Conservation (phyloP, 2,113 vertebrate genomes). For the Bubo bubo region DNA sequence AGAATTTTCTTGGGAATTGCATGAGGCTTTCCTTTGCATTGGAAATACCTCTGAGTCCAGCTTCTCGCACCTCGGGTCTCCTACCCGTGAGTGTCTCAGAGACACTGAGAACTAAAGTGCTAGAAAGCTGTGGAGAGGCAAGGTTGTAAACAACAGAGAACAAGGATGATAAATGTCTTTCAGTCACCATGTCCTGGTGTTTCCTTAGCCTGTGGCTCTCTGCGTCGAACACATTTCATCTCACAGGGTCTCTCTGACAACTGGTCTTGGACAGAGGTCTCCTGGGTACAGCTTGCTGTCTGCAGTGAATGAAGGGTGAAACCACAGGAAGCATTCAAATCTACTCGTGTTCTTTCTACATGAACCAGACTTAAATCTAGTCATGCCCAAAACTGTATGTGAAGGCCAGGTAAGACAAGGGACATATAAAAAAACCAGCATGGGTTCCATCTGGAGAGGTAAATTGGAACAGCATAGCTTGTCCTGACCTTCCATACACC, state of each 20-base stretch:
- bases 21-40: not conserved
- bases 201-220: not conserved
- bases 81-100: not conserved
- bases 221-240: not conserved
- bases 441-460: not conserved
- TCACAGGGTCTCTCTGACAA: not conserved
- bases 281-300: not conserved
- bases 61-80: not conserved
- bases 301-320: not conserved
- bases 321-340: not conserved
- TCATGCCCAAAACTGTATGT: not conserved
- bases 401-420: not conserved
- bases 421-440: not conserved
- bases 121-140: not conserved
- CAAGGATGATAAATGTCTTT: not conserved
- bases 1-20: not conserved
- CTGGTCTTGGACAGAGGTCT: not conserved
- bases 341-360: not conserved
- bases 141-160: not conserved
- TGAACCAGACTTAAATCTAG: not conserved
- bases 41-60: not conserved
- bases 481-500: not conserved
- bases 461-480: not conserved
- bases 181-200: not conserved
- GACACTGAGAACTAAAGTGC: not conserved